Base-by-base conservation (phyloP, 2,113 vertebrate species). In the Cygnus atratus region DNA sequence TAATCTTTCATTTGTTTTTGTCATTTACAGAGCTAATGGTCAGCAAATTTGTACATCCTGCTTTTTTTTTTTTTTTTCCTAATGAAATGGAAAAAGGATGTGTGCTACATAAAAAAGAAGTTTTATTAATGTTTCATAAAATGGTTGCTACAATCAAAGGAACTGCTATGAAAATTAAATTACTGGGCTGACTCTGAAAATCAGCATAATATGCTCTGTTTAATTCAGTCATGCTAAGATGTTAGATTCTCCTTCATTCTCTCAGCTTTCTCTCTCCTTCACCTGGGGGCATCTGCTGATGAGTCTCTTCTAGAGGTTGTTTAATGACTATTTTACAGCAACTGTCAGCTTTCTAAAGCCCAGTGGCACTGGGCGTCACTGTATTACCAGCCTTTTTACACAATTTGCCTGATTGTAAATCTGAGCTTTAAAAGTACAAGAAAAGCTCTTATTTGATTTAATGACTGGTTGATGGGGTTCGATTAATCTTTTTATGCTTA, bases 261-360 rank as follows among this genome's bases (percentile, higher is more conserved):
- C 96, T 97, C 95, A 95, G 98, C 98, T 97, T 97, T 98, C 97
- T 97, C 94, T 98, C 98, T 98, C 98, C 98, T 98, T 98, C 98
- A 98, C 98, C 98, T 98, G 97, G 97, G 98, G 98, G 98, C 98
- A 98, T 98, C 97, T 98, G 98, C 98, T 98, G 98, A 98, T 98
- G 98, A 98, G 98, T 98, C 98, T 98, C 98, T 98, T 98, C 98
- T 98, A 97, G 98, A 98, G 97, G 98, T 98, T 98, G 97, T 98
- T 98, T 98, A 98, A 98, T 98, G 98, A 98, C 98, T 98, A 97
- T 98, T 98, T 98, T 98, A 98, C 98, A 98, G 98, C 96, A 98
- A 98, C 98, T 98, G 98, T 98, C 98, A 98, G 98, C 97, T 98
- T 98, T 97, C 94, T 97, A 97, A 98, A 98, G 98, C 97, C 98